Percentiles rank a stretch among this genome's conserved stretches.
Conservation (phyloP, 2,888 invertebrate genomes). For the Germaria angustata region DNA sequence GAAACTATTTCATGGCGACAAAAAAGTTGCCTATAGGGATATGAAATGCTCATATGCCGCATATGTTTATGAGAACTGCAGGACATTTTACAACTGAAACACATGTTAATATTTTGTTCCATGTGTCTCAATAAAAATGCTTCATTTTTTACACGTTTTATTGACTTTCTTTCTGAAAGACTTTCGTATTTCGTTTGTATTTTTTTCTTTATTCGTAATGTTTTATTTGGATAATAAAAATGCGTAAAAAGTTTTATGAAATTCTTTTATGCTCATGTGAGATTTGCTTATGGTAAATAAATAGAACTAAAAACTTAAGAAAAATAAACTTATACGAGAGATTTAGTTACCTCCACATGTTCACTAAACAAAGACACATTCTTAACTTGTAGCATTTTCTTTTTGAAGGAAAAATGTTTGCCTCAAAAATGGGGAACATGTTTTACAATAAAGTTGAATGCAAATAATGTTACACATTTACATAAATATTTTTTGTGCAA, state of each 20-base stretch:
- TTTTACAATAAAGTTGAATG: too few relatives aligned
- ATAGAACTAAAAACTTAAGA: not conserved
- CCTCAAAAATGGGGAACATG: too few relatives aligned
- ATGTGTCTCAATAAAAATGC: conserved; percentile 19
- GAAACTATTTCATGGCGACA: too few relatives aligned
- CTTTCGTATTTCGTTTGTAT: conserved; percentile 2
- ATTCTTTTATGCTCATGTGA: conserved; percentile 28
- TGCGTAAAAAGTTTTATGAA: conserved; percentile 36
- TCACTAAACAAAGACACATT: too few relatives aligned
- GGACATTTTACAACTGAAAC: not conserved
- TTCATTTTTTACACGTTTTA: conserved; percentile 5
- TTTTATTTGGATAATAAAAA: conserved; percentile 38
- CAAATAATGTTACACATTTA: too few relatives aligned
- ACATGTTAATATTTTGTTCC: conserved; percentile 33
- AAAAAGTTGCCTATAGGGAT: too few relatives aligned
- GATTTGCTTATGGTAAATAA: conserved; percentile 15
- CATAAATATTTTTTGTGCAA: too few relatives aligned
- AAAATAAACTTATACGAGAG: too few relatives aligned
- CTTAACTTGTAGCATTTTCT: not conserved
- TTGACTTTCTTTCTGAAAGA: conserved; percentile 8
- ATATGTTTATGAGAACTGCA: not conserved
- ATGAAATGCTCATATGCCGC: too few relatives aligned
- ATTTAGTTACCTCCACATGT: too few relatives aligned
- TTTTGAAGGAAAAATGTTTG: too few relatives aligned
- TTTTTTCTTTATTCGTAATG: not conserved